Conservation (phyloP, 2,888 invertebrate species). For the Brachycybe producta region DNA sequence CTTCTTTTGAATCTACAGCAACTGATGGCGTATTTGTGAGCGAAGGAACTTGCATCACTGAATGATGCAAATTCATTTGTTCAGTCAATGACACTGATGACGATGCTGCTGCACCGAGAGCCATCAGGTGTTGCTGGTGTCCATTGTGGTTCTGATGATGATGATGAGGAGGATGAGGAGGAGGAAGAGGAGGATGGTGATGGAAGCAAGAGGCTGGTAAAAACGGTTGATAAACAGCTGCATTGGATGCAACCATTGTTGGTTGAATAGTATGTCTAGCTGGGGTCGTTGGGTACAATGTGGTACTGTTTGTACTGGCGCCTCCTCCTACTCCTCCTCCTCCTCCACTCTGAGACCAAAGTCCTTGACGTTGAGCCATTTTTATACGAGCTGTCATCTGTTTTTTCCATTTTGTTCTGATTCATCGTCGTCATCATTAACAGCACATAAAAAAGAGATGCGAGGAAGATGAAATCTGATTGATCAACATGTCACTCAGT, state of each 20-base stretch:
- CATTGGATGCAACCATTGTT: neutral
- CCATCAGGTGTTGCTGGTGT: too few relatives aligned
- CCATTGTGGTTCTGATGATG: neutral
- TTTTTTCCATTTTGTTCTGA: constrained; percentile 91
- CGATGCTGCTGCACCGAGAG: too few relatives aligned
- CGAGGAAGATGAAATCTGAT: too few relatives aligned
- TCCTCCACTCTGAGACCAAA: constrained; percentile 33
- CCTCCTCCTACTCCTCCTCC: too few relatives aligned
- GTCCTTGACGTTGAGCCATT: constrained; percentile 72
- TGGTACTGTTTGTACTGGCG: too few relatives aligned
- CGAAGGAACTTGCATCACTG: too few relatives aligned
- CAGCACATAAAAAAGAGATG: too few relatives aligned
- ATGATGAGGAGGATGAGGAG: neutral
- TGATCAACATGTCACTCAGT: neutral
- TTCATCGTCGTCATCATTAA: too few relatives aligned
- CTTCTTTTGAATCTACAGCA: too few relatives aligned
- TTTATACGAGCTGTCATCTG: constrained; percentile 80
- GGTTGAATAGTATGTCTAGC: neutral
- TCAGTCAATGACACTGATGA: too few relatives aligned
- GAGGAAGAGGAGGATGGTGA: constrained; percentile 8
- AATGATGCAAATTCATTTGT: too few relatives aligned
- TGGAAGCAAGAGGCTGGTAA: constrained; percentile 2
- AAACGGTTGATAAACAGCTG: constrained; percentile 10
- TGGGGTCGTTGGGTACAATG: neutral
- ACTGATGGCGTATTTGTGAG: too few relatives aligned